These are phyloP conservation scores for Melanocharis versteri DNA, from an alignment of 2,113 vertebrate species.

Conservation along the genomic window DNA sequence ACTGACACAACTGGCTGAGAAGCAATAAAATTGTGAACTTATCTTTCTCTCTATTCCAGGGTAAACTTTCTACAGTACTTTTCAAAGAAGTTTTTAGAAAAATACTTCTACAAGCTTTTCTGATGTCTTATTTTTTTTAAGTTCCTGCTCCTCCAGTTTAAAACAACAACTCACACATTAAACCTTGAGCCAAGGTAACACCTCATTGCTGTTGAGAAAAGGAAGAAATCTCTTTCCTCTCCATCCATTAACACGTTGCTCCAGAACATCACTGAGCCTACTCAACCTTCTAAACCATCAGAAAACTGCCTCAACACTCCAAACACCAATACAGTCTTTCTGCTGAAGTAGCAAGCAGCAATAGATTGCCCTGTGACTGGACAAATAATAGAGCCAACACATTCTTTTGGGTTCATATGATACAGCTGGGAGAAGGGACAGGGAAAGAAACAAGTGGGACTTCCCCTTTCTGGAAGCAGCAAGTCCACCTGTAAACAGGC, in stretches of 20 bases:
- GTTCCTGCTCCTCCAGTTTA: not conserved
- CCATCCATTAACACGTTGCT: not conserved
- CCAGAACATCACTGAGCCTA: not conserved
- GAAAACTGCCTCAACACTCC: not conserved
- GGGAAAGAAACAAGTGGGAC: not conserved
- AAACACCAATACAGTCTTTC: not conserved
- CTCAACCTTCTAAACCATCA: not conserved
- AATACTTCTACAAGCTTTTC: not conserved
- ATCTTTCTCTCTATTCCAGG: not conserved
- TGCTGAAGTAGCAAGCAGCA: not conserved
- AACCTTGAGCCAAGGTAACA: not conserved
- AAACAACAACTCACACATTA: not conserved
- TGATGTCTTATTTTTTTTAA: not conserved
- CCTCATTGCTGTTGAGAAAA: not conserved
- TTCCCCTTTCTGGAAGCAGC: not conserved
- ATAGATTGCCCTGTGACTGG: not conserved
- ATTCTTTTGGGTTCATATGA: not conserved
- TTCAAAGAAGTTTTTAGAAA: not conserved
- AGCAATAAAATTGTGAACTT: not conserved
- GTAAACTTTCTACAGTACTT: not conserved
- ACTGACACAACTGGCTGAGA: not conserved
- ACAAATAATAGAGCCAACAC: not conserved
- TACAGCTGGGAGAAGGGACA: not conserved
- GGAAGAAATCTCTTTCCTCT: not conserved
- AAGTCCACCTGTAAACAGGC: not conserved